Percentiles rank a stretch among this genome's conserved stretches.
Conservation (phyloP, 2,797 vertebrate species). For the Pogonophryne albipinna region DNA sequence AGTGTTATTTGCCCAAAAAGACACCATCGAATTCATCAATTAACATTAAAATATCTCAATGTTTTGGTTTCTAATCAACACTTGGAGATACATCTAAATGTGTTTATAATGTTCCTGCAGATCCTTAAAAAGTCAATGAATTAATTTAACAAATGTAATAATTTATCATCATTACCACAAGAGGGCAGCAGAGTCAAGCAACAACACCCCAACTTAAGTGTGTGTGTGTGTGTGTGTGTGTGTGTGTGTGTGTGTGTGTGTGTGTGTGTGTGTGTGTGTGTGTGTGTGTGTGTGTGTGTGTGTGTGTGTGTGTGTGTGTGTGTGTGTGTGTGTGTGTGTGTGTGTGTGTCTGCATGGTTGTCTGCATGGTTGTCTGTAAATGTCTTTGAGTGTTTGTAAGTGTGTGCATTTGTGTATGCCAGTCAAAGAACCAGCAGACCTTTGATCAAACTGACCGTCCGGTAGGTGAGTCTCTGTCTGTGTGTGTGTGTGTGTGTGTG, state of each 20-base stretch:
- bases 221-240: no score
- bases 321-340: background rate
- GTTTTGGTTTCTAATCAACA: no score
- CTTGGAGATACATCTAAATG: no score
- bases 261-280: no score
- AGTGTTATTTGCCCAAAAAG: no score
- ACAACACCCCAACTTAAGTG: no score
- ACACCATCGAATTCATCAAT: no score
- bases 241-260: no score
- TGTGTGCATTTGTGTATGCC: background rate
- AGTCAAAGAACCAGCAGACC: constrained; percentile 13
- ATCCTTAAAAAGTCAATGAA: no score
- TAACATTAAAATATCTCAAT: no score
- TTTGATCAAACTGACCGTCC: constrained; percentile 29
- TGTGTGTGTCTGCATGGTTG: background rate
- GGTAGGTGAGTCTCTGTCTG: background rate
- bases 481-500: background rate
- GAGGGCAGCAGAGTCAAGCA: constrained; percentile 53
- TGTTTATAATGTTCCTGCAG: no score
- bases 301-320: background rate
- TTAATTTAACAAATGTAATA: background rate
- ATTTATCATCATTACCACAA: constrained; percentile 41
- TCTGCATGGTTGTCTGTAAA: background rate
- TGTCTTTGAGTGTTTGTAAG: background rate
- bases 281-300: no score